Evolutionary conservation across 2,113 vertebrate genomes (phyloP).

Genomic region (Crotalus horridus): DNA sequence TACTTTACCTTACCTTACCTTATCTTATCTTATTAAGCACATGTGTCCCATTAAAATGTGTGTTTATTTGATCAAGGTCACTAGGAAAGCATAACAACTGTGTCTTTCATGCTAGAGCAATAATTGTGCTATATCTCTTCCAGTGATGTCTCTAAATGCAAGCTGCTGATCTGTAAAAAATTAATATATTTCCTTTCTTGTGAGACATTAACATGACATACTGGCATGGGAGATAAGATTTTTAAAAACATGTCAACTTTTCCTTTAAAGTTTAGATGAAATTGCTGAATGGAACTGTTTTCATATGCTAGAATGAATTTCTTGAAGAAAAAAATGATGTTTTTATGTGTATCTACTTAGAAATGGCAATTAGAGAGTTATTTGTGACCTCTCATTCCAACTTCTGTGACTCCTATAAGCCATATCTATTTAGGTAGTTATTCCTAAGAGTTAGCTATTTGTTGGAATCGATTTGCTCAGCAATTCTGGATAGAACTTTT

Average conservation of each 20-base stretch:
- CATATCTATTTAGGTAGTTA: slow-evolving; percentile 54
- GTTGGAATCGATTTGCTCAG: slow-evolving; percentile 55
- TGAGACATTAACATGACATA: slow-evolving; percentile 36
- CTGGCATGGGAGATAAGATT: slow-evolving; percentile 41
- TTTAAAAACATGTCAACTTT: background rate
- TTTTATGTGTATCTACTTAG: slow-evolving; percentile 39
- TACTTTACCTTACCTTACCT: too few species aligned
- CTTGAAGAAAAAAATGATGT: background rate
- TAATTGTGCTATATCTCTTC: slow-evolving; percentile 3
- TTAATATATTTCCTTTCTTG: slow-evolving; percentile 39
- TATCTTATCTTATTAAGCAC: too few species aligned
- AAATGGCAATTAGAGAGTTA: slow-evolving; percentile 32
- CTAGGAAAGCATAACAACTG: background rate
- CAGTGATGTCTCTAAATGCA: background rate
- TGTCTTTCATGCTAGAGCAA: background rate
- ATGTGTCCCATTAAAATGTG: too few species aligned
- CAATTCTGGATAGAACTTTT: slow-evolving; percentile 10
- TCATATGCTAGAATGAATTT: slow-evolving; percentile 40
- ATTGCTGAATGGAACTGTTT: slow-evolving; percentile 44
- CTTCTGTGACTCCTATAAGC: slow-evolving; percentile 53
- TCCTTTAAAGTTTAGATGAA: slow-evolving; percentile 36
- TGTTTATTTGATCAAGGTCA: background rate
- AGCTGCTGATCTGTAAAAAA: slow-evolving; percentile 1
- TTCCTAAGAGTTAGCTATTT: slow-evolving; percentile 23
- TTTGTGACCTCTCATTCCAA: slow-evolving; percentile 47